Base-by-base conservation (phyloP, 2,797 vertebrate species). In the Sebastes elongatus region DNA sequence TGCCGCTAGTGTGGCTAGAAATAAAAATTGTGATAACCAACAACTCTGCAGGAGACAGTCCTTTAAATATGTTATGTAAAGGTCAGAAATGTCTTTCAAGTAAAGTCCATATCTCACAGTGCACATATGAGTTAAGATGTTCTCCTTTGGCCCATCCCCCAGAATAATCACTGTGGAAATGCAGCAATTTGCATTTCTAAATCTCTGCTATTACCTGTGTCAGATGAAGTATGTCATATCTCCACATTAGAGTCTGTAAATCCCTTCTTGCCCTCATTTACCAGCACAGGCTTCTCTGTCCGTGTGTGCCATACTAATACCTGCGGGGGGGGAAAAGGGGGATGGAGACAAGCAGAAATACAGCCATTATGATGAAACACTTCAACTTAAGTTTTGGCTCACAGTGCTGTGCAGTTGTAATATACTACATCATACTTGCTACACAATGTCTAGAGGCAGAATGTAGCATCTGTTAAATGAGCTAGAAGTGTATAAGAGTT, bases 221-320 rank as follows among this genome's bases (percentile, higher is more conserved):
- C 65, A 79, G 80, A 81, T 67, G 80, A 85, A 86, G 83, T 71
- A 25, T 87, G 63, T 95, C 89, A 98, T 89, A 98, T 96, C 91
- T 98, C 97, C 87, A 97, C 91, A 20, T 95, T 95, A 67, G 93
- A 91, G 87, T 97, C 96, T 69, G 96, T 97, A 93, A 97, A 98
- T 93, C 97, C 97, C 88, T 95, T 96, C 92, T 95, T 97, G 86
- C 97, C 97, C 94, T 98, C 97, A 18, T 98, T 97, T 81, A 96
- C 95, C 63, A 98, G 93, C 62, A 95, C 94, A 38, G 97, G 97
- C 76, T 94, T 96, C 91, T 98, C 96, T 4, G 97, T 97, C 80
- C 97, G 95, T 20, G 97, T 98, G 93, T 98, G 97, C 97, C 97
- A 98, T 68, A 97, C 97, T 91, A 98, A 95, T 84, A 98, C 92